Evolutionary conservation across 1,140 invertebrate species (phyloP).

Genomic region (Drosophila micromelanica): DNA sequence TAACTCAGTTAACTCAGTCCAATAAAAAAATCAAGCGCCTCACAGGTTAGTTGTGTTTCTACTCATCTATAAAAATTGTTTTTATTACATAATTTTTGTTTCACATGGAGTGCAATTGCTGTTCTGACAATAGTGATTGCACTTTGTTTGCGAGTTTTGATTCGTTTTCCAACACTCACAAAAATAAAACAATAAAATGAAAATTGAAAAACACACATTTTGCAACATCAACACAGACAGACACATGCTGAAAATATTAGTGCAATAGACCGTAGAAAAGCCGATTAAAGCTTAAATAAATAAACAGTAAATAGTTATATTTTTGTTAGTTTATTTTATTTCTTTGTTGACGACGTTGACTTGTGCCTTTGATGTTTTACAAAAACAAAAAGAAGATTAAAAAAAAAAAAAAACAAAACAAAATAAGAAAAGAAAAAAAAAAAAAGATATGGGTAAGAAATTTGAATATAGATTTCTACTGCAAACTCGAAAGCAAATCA

Average conservation of each 20-base stretch:
- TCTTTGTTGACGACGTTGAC: conserved; percentile 82
- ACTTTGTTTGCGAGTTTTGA: conserved; percentile 55
- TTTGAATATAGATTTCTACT: conserved; percentile 23
- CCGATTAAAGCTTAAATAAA: conserved; percentile 53
- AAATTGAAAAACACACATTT: conserved; percentile 18
- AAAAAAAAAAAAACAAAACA: conserved; percentile 32
- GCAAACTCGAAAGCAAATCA: conserved; percentile 23
- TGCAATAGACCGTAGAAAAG: conserved; percentile 38
- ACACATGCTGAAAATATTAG: conserved; percentile 69
- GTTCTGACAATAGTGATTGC: conserved; percentile 18
- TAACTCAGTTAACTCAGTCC: conserved; percentile 68
- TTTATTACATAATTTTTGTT: conserved; percentile 52
- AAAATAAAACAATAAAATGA: conserved; percentile 40
- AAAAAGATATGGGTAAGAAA: conserved; percentile 33
- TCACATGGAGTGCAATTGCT: conserved; percentile 38
- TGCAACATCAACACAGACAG: conserved; percentile 44
- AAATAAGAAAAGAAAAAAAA: conserved; percentile 27
- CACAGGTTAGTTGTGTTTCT: conserved; percentile 83
- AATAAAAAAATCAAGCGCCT: conserved; percentile 71
- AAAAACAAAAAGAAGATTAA: conserved; percentile 38
- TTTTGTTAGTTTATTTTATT: conserved; percentile 75
- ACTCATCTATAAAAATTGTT: conserved; percentile 72
- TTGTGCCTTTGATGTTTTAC: conserved; percentile 84
- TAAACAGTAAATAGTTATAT: conserved; percentile 36
- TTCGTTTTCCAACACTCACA: conserved; percentile 20